Evolutionary conservation across 2,113 vertebrate genomes (phyloP).

Genomic region (Brachyistius frenatus): DNA sequence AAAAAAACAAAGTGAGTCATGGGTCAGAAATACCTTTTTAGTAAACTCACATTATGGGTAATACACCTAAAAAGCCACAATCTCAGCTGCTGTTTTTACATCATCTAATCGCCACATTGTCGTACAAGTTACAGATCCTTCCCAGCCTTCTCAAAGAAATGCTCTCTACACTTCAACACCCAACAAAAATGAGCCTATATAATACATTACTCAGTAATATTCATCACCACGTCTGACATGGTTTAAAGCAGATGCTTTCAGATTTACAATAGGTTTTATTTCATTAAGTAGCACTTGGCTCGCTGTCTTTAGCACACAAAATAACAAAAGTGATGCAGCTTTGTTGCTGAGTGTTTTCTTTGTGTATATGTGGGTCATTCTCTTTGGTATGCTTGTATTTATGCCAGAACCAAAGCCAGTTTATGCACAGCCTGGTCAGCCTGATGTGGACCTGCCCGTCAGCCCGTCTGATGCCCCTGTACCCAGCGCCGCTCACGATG

Average conservation of each 20-base stretch:
- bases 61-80: neutral
- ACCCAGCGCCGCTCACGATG: slow-evolving; percentile 93
- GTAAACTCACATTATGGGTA: too few species aligned
- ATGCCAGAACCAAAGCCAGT: slow-evolving; percentile 96
- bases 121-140: too few species aligned
- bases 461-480: slow-evolving; percentile 96
- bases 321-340: neutral
- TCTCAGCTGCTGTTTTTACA: neutral
- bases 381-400: slow-evolving; percentile 40
- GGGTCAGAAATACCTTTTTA: too few species aligned
- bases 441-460: slow-evolving; percentile 97
- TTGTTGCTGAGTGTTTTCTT: neutral
- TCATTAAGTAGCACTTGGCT: too few species aligned
- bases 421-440: slow-evolving; percentile 97
- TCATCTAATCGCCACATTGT: neutral
- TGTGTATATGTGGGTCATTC: neutral
- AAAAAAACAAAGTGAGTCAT: too few species aligned
- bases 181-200: too few species aligned
- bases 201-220: too few species aligned
- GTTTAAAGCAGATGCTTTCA: too few species aligned
- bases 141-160: too few species aligned
- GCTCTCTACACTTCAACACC: too few species aligned
- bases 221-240: too few species aligned
- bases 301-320: neutral
- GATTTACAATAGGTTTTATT: too few species aligned